Evolutionary conservation across 2,113 vertebrate species (phyloP), one percentile per base, ranked within the genome.

Genomic region (Notarius quadriscutis): DNA sequence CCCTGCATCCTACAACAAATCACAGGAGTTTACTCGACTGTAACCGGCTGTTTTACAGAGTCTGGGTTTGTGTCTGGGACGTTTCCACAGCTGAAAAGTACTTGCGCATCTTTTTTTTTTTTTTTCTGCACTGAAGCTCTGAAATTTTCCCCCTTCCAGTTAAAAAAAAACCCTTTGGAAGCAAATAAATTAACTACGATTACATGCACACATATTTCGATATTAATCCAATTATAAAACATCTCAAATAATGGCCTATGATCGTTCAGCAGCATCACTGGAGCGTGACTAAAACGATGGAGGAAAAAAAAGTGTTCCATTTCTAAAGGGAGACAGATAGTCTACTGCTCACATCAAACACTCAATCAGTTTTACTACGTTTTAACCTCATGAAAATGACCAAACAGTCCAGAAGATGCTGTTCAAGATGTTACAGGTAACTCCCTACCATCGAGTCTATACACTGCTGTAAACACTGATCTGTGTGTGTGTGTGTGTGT

Each of bases 161-260:
- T 53, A 48, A 74, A 20, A 74, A 48, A 48, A 9, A 20, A 41
- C 48, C 2, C 5, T 8, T 11, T 0, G n/a, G 41, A 63, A 63
- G 30, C 34, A 83, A 83, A 51, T 22, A 63, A 58, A 81, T 81
- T 62, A 62, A 41, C 58, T 65, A 17, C n/a, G 15, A 67, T 84
- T 84, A 6, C 50, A 71, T 22, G 48, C 65, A 22, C 58, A 7
- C 30, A 63, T 1, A 74, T 84, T 74, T 72, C 53, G 10, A 84
- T 60, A 75, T 84, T 60, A 75, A 75, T 75, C 20, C 30, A 75
- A 48, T 74, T 72, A 78, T 18, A 80, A 80, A 80, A 4, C 50
- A 57, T 41, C 10, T 17, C 18, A 17, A 14, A 34, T n/a, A 80
- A 84, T 7, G 11, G 11, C 7, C 11, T 34, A 25, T 30, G 51